These are phyloP conservation scores for Thomomys bottae DNA, from an alignment of 2,113 vertebrate species.

Conservation along the genomic window DNA sequence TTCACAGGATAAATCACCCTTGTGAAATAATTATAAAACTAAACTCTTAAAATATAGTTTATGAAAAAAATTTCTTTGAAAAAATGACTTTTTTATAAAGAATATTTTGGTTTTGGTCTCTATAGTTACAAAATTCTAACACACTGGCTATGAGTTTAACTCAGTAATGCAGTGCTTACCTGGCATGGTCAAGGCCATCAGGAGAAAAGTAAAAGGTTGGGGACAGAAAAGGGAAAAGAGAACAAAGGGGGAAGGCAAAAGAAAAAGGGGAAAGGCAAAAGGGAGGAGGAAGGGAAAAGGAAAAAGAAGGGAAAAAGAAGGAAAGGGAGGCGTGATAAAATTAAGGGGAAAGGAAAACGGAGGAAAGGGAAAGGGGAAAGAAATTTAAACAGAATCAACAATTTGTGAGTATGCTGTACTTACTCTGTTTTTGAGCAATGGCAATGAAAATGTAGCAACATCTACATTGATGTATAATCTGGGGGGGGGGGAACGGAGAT, in stretches of 20 bases:
- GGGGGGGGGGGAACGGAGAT: neutral
- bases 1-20: constrained; percentile 58
- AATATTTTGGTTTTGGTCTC: neutral
- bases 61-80: neutral
- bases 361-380: too few relatives aligned
- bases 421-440: constrained; percentile 58
- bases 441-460: neutral
- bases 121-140: constrained; percentile 24
- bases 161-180: neutral
- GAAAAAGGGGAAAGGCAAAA: too few relatives aligned
- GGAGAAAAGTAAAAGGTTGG: neutral
- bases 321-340: too few relatives aligned
- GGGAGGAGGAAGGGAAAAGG: too few relatives aligned
- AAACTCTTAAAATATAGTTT: constrained; percentile 33
- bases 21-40: neutral
- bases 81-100: neutral
- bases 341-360: too few relatives aligned
- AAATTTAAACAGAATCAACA: neutral
- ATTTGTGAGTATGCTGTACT: neutral
- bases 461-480: constrained; percentile 24
- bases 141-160: neutral
- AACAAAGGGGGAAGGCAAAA: neutral
- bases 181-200: neutral
- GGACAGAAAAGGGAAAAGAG: neutral
- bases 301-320: too few relatives aligned